These are phyloP conservation scores for Orchesellides sinensis DNA, from an alignment of 2,888 invertebrate species.

Conservation along the genomic window DNA sequence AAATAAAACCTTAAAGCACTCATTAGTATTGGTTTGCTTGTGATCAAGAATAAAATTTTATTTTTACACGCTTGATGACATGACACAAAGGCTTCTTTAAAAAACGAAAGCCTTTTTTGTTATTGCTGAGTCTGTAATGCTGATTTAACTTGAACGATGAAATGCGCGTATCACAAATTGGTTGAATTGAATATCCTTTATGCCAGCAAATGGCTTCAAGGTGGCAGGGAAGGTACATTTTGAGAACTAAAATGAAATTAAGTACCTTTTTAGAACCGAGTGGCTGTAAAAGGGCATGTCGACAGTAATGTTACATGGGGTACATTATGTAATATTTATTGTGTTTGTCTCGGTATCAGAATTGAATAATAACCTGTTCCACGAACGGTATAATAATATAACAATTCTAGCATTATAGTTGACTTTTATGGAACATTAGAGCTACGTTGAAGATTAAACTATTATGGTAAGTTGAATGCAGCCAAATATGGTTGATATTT, in stretches of 20 bases:
- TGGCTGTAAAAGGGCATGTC: not conserved
- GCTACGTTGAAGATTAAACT: conserved; percentile 52
- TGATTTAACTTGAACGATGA: too few species aligned
- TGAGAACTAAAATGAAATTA: conserved; percentile 35
- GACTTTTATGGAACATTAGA: conserved; percentile 63
- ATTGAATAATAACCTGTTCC: conserved; percentile 52
- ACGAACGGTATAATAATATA: conserved; percentile 50
- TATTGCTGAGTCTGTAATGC: not conserved
- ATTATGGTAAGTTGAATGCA: conserved; percentile 36
- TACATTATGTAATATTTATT: conserved; percentile 53
- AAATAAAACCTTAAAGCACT: too few species aligned
- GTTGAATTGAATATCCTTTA: too few species aligned
- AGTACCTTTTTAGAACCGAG: conserved; percentile 34
- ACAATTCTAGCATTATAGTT: conserved; percentile 47
- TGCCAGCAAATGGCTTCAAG: conserved; percentile 1
- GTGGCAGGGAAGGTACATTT: not conserved
- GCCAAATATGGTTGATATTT: conserved; percentile 48
- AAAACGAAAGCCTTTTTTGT: too few species aligned
- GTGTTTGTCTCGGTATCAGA: conserved; percentile 35
- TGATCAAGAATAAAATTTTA: too few species aligned
- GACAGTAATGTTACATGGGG: conserved; percentile 32
- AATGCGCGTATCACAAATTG: too few species aligned
- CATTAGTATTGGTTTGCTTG: too few species aligned
- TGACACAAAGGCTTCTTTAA: too few species aligned
- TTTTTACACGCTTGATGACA: too few species aligned